Percentiles rank a stretch among this genome's conserved stretches.
These are phyloP conservation scores for Orchesella flavescens DNA, from an alignment of 2,888 invertebrate species.

Conservation along the genomic window DNA sequence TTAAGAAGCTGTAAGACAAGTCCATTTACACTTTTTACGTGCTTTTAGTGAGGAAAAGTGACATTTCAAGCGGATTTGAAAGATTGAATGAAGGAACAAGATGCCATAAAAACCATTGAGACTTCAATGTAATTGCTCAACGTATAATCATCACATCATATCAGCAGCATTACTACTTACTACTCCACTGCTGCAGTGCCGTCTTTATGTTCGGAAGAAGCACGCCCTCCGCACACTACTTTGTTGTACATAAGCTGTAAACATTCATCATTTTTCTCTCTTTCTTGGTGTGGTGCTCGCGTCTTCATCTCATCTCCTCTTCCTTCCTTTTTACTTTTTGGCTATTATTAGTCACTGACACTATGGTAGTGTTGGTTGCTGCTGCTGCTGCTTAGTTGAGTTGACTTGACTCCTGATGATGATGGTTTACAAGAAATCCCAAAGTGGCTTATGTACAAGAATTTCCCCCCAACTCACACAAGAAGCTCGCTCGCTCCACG, in stretches of 20 bases:
- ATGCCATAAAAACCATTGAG: slow-evolving; percentile 13
- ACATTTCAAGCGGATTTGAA: slow-evolving; percentile 10
- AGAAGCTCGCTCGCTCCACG: background rate
- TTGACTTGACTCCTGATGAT: slow-evolving; percentile 1
- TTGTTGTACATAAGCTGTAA: slow-evolving; percentile 66
- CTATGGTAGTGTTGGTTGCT: slow-evolving; percentile 46
- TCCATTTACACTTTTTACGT: background rate
- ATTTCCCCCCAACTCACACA: slow-evolving; percentile 48
- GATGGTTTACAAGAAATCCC: slow-evolving; percentile 58
- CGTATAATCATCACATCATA: slow-evolving; percentile 5
- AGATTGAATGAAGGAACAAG: slow-evolving; percentile 22
- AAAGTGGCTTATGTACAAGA: slow-evolving; percentile 53
- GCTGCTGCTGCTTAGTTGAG: slow-evolving; percentile 9
- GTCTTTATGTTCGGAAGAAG: slow-evolving; percentile 27
- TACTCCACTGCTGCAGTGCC: background rate
- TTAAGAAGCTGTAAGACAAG: background rate
- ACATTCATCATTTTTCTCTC: slow-evolving; percentile 71
- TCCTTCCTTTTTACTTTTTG: slow-evolving; percentile 40
- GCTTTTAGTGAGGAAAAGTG: background rate
- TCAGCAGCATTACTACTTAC: no score
- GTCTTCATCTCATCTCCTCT: slow-evolving; percentile 20
- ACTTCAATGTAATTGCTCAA: slow-evolving; percentile 12
- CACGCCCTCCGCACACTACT: slow-evolving; percentile 68
- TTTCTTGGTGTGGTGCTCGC: slow-evolving; percentile 8
- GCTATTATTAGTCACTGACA: slow-evolving; percentile 71